Conservation (phyloP, 2,888 invertebrate species). For the Osmoderma eremita region DNA sequence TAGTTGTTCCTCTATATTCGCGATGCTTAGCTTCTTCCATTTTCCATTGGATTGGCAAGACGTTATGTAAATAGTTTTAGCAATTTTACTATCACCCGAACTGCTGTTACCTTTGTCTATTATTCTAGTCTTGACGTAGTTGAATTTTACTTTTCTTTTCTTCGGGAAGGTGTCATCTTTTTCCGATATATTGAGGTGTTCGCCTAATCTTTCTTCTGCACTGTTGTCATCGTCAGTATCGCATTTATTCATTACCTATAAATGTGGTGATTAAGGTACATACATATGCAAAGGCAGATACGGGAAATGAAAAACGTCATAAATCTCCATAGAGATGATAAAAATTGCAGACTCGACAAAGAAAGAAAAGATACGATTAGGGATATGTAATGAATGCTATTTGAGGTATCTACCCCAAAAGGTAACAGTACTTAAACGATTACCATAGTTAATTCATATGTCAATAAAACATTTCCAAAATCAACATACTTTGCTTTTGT, state of each 20-base stretch:
- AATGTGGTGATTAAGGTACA: too few relatives aligned
- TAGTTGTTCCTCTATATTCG: constrained; percentile 40
- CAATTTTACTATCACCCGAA: constrained; percentile 18
- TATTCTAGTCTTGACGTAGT: constrained; percentile 33
- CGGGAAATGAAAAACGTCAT: too few relatives aligned
- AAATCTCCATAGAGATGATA: too few relatives aligned
- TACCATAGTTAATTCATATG: too few relatives aligned
- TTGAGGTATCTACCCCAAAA: too few relatives aligned
- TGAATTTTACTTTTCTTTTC: constrained; percentile 40
- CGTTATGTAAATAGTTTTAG: constrained; percentile 46
- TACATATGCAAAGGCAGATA: background rate
- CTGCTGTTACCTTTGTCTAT: constrained; percentile 23
- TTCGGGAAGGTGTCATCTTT: constrained; percentile 22
- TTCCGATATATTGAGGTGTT: constrained; percentile 17
- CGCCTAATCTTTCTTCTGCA: constrained; percentile 35
- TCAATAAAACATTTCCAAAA: too few relatives aligned
- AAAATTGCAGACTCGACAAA: too few relatives aligned
- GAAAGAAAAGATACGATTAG: too few relatives aligned
- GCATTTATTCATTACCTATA: constrained; percentile 17
- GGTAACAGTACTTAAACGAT: too few relatives aligned
- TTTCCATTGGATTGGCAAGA: constrained; percentile 39
- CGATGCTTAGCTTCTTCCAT: constrained; percentile 31
- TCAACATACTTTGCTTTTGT: too few relatives aligned
- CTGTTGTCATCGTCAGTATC: constrained; percentile 32
- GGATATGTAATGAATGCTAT: too few relatives aligned